Conservation (phyloP, 1,140 invertebrate genomes). For the Drosophila repleta region DNA sequence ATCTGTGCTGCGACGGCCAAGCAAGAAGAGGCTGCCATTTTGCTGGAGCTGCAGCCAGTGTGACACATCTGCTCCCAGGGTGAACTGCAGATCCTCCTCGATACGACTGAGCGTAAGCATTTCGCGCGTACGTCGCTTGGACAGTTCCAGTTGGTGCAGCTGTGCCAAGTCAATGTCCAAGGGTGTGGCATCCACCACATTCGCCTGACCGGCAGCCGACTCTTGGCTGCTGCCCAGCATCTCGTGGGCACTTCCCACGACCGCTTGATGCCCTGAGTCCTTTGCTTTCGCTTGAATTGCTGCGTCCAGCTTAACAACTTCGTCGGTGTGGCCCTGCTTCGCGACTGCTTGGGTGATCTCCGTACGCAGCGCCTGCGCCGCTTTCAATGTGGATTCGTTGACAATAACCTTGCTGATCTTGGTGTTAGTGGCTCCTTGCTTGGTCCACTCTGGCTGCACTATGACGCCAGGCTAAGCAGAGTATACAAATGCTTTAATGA, state of each 20-base stretch:
- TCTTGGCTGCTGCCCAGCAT: conserved; percentile 19
- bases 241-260: conserved; percentile 18
- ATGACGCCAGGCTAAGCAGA: conserved; percentile 51
- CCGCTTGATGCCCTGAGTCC: background rate
- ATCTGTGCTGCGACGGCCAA: conserved; percentile 48
- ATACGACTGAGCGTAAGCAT: conserved; percentile 64
- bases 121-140: conserved; percentile 69
- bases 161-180: conserved; percentile 62
- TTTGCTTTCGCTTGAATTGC: conserved; percentile 20
- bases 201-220: conserved; percentile 18
- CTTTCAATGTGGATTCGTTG: conserved; percentile 25
- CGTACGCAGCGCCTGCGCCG: conserved; percentile 45
- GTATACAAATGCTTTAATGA: background rate
- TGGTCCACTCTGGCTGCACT: conserved; percentile 69
- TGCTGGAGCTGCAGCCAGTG: conserved; percentile 64
- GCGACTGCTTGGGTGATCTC: conserved; percentile 65
- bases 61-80: conserved; percentile 49
- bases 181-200: conserved; percentile 57
- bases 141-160: conserved; percentile 60
- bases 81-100: conserved; percentile 59
- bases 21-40: conserved; percentile 55
- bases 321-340: conserved; percentile 29
- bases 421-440: background rate
- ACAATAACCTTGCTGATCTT: conserved; percentile 52
- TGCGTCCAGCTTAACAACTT: conserved; percentile 48